These are phyloP conservation scores for Cheilosia scutellata DNA, from an alignment of 2,888 invertebrate species.

Conservation along the genomic window DNA sequence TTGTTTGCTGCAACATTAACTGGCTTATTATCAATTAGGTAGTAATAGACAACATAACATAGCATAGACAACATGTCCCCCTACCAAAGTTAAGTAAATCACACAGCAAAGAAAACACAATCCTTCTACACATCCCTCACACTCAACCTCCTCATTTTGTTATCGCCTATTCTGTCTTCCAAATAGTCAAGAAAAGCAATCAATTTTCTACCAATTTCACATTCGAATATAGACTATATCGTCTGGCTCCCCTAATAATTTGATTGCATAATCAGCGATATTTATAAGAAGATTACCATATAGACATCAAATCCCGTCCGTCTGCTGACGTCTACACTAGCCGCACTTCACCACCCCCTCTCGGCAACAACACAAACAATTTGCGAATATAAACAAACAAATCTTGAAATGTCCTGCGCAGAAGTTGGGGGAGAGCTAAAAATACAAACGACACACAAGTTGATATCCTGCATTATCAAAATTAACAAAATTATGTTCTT, in stretches of 20 bases:
- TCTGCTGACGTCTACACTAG: conserved; percentile 63
- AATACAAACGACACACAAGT: not conserved
- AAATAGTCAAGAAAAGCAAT: conserved; percentile 17
- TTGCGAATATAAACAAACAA: conserved; percentile 35
- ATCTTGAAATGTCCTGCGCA: conserved; percentile 18
- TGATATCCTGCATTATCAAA: conserved; percentile 13
- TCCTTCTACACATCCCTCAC: not conserved
- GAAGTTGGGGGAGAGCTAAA: not conserved
- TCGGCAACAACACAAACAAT: not conserved
- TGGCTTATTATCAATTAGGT: too few species aligned
- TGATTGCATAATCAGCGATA: conserved; percentile 70
- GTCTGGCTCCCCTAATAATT: conserved; percentile 45
- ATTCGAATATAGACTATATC: conserved; percentile 11
- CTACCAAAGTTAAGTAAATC: not conserved
- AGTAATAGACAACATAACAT: too few species aligned
- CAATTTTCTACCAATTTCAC: conserved; percentile 53
- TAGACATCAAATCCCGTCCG: conserved; percentile 54
- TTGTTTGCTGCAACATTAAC: too few species aligned
- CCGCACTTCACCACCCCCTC: not conserved
- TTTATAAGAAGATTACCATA: conserved; percentile 71
- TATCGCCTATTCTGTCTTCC: not conserved
- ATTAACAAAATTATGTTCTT: conserved; percentile 19
- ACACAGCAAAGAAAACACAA: not conserved
- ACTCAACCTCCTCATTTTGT: not conserved
- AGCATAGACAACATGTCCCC: too few species aligned